Base-by-base conservation (phyloP, 2,888 invertebrate species). In the Seira sanloemensis region DNA sequence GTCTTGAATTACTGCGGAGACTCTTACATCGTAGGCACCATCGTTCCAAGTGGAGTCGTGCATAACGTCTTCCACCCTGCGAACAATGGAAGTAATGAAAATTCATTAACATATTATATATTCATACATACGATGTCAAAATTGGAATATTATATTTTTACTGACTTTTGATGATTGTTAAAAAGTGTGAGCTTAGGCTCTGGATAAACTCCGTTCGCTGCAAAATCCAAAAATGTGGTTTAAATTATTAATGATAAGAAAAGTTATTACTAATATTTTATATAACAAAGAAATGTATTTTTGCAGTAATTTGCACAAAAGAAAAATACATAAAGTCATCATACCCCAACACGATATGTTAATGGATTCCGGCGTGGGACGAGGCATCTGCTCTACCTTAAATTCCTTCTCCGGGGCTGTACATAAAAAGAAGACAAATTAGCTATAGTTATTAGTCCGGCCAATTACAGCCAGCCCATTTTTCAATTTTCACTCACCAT, bases 271-370 rank as follows among this genome's bases (percentile, higher is more conserved):
- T n/a, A n/a, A n/a, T n/a, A n/a, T n/a, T n/a, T n/a, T n/a, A n/a
- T n/a, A n/a, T n/a, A n/a, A n/a, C n/a, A n/a, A n/a, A n/a, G n/a
- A n/a, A n/a, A n/a, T n/a, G n/a, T n/a, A n/a, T n/a, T n/a, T n/a
- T n/a, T n/a, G n/a, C n/a, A n/a, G n/a, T n/a, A n/a, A n/a, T n/a
- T 27, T 19, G 21, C 54, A 72, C 21, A 46, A 67, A 68, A 68
- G 5, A 66, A n/a, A 58, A 18, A 18, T 77, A 65, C 25, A 26
- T 18, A n/a, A 16, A 18, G 24, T 9, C 12, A 71, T n/a, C 85
- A 69, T 71, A 86, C 86, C 86, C 86, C 84, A 86, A 73, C 86
- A 86, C 25, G 86, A 86, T 76, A 86, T 82, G 80, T 86, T 85
- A 25, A 86, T 86, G 46, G 86, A 82, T 25, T 85, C 86, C 19